Evolutionary conservation across 2,888 invertebrate genomes (phyloP), one percentile per base, ranked within the genome.

Genomic region (Cephus sareptanus): DNA sequence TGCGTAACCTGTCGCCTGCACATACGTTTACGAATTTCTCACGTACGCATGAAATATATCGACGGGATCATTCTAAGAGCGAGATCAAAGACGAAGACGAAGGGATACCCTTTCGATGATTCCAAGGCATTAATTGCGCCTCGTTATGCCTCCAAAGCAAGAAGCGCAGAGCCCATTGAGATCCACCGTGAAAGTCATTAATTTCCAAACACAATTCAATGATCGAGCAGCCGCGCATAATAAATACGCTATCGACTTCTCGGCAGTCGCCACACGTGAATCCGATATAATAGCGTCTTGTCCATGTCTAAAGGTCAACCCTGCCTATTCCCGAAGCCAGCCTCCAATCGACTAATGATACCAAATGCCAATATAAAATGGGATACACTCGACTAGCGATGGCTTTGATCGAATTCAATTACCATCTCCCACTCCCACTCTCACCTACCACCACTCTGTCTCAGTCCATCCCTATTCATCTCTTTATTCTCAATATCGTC

Each of bases 141-240:
- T 77, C 75, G 77, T 77, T 77, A 77, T 35, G 73, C 37, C 30
- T 73, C 68, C 13, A 76, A 37, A 33, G 31, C n/a, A 37, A 76
- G 34, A 34, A 34, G 69, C 15, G 23, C 37, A 34, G n/a, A 76
- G 34, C 34, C 73, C 40, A 37, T 33, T 37, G 37, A 77, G 74
- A 56, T 56, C 56, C 33, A 37, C 31, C 77, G 77, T 74, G 74
- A 77, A 77, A 77, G 77, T 75, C 77, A 77, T 77, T 77, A 77
- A 77, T 77, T 70, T 77, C 34, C 74, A 77, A 75, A 69, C 77
- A 70, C 75, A 70, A 75, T 77, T 75, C 77, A 70, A 75, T 77
- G 75, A 69, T 70, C 75, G 30, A 69, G 71, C 69, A 75, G 31
- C 70, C 31, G 40, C n/a, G 74, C 40, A 37, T 37, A 74, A 74